Percentiles rank a stretch among this genome's conserved stretches.
Conservation (phyloP, 1,140 invertebrate species). For the Phenacoccus solenopsis region DNA sequence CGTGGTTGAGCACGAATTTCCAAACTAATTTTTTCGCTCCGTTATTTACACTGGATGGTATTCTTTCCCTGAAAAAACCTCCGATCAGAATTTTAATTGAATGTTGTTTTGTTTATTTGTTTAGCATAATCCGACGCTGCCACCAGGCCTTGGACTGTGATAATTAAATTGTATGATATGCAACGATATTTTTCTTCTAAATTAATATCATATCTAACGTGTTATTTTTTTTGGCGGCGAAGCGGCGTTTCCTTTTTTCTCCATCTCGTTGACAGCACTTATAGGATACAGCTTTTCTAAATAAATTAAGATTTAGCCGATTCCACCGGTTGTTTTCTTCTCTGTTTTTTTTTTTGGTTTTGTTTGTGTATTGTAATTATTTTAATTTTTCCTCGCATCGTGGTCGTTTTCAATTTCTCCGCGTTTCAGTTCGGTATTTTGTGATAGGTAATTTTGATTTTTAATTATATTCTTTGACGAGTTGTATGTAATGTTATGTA, state of each 20-base stretch:
- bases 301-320: background rate
- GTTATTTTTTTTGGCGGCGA: background rate
- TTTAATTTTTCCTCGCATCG: background rate
- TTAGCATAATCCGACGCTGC: background rate
- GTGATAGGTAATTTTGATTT: background rate
- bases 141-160: background rate
- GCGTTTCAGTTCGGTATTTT: background rate
- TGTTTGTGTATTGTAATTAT: background rate
- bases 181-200: background rate
- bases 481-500: background rate
- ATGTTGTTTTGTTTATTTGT: background rate
- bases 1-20: background rate
- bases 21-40: background rate
- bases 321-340: background rate
- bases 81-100: background rate
- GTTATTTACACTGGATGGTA: background rate
- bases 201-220: slow-evolving; percentile 3
- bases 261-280: background rate
- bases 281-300: background rate
- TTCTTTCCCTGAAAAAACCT: background rate
- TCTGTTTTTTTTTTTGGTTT: too few relatives aligned
- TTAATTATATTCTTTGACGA: background rate
- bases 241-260: too few relatives aligned
- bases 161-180: background rate
- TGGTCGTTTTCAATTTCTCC: background rate